Conservation (phyloP, 2,113 vertebrate genomes). For the Xiphophorus hellerii region DNA sequence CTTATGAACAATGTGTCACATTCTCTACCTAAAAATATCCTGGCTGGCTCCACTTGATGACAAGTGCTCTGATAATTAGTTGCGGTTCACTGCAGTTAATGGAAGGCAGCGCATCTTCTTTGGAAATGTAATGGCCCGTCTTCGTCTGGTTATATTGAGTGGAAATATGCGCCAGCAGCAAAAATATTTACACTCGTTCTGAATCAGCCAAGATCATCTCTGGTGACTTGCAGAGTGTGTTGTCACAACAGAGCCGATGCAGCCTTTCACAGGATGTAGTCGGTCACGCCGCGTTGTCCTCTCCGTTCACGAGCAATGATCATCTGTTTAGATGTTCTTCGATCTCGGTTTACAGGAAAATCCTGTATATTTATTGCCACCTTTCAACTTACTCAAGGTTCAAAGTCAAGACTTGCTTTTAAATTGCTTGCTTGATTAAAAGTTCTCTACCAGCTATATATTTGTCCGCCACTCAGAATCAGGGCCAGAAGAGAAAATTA, state of each 20-base stretch:
- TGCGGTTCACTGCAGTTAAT: slow-evolving; percentile 38
- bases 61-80: slow-evolving; percentile 48
- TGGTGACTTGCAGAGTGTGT: slow-evolving; percentile 73
- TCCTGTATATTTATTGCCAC: background rate
- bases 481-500: background rate
- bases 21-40: background rate
- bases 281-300: slow-evolving; percentile 65
- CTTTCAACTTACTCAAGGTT: background rate
- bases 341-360: slow-evolving; percentile 51
- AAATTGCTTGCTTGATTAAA: background rate
- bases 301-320: slow-evolving; percentile 67
- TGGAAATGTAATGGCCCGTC: background rate
- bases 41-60: slow-evolving; percentile 26
- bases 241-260: slow-evolving; percentile 76
- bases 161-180: slow-evolving; percentile 55
- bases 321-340: background rate
- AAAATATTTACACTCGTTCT: slow-evolving; percentile 73
- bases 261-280: slow-evolving; percentile 63
- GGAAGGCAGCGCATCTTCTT: background rate
- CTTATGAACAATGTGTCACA: background rate
- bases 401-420: background rate
- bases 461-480: background rate
- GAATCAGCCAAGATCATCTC: slow-evolving; percentile 71
- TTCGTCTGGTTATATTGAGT: slow-evolving; percentile 32
- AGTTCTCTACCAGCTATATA: background rate